Evolutionary conservation across 2,797 vertebrate genomes (phyloP).

Genomic region (Halcyon badia): DNA sequence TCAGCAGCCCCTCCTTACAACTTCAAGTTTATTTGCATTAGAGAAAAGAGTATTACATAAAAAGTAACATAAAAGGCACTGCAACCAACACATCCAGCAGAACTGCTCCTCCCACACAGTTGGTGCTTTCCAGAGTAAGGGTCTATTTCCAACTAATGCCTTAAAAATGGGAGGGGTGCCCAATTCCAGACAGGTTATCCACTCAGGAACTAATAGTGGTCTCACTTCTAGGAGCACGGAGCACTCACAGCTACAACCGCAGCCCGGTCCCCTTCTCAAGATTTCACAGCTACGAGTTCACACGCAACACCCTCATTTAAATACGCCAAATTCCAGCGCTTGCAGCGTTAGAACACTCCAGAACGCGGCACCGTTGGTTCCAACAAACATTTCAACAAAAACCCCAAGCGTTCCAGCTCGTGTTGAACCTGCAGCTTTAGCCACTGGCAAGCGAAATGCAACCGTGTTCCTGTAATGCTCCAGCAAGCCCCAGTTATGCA

Average conservation of each 20-base stretch:
- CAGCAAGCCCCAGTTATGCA: neutral
- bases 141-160: neutral
- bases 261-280: neutral
- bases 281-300: neutral
- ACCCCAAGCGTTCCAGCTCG: neutral
- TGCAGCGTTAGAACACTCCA: neutral
- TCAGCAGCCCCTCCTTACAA: conserved; percentile 32
- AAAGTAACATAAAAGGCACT: conserved; percentile 24
- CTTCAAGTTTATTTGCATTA: conserved; percentile 37
- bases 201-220: fast-evolving
- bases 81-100: neutral
- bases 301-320: neutral
- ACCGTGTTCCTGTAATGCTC: neutral
- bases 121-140: neutral
- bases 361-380: neutral
- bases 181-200: neutral
- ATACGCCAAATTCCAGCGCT: neutral
- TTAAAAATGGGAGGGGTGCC: neutral
- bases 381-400: neutral
- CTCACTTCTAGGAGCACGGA: neutral
- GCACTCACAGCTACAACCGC: neutral
- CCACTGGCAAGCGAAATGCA: neutral
- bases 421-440: neutral
- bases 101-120: conserved; percentile 1
- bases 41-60: neutral